Conservation (phyloP, 2,797 vertebrate genomes). For the Chelonia mydas region DNA sequence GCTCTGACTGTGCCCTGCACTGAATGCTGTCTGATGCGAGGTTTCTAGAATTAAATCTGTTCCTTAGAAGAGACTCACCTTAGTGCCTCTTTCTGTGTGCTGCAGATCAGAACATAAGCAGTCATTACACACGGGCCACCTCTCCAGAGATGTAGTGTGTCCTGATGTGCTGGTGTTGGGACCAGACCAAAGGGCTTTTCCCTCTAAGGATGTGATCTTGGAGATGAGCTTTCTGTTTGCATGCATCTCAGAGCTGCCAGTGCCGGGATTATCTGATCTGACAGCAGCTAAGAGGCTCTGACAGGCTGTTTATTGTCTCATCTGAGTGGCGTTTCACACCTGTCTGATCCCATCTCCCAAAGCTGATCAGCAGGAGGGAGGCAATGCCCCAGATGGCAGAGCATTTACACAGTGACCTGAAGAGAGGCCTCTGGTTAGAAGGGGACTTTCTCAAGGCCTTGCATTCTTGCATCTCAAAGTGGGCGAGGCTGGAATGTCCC, state of each 20-base stretch:
- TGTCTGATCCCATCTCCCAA: background rate
- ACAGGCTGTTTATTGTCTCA: background rate
- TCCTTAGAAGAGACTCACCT: background rate
- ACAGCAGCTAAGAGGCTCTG: background rate
- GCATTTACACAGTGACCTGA: background rate
- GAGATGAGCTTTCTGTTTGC: background rate
- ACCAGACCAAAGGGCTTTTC: background rate
- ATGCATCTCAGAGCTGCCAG: fast-evolving
- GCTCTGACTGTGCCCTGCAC: background rate
- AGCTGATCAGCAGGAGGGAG: background rate
- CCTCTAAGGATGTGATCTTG: background rate
- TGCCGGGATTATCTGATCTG: background rate
- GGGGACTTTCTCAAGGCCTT: background rate
- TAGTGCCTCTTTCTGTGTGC: background rate
- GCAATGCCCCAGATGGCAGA: background rate
- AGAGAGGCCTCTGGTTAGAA: background rate
- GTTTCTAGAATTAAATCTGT: background rate
- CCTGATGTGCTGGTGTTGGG: background rate
- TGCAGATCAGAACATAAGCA: fast-evolving
- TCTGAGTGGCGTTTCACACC: background rate
- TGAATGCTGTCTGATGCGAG: background rate
- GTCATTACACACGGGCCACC: background rate
- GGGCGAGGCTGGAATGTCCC: background rate
- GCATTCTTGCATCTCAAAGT: background rate
- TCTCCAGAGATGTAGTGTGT: fast-evolving